A percentile compares a stretch with the other conserved stretches of the same genome.
Conservation (phyloP, 2,888 invertebrate genomes). For the Andrena marginata region DNA sequence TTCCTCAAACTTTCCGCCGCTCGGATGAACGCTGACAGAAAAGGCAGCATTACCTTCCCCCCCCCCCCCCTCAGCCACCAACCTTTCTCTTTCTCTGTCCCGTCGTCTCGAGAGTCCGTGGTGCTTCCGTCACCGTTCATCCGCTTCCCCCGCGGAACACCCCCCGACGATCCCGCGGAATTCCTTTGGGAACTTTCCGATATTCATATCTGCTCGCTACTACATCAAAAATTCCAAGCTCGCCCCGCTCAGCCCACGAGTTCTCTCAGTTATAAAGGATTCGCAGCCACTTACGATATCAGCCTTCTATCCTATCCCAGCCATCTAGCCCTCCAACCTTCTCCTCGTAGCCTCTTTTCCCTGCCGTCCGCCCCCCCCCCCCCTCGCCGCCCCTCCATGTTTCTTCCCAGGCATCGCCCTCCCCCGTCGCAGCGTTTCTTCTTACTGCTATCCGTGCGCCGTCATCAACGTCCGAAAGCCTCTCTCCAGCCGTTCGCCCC, state of each 20-base stretch:
- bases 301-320: slow-evolving; percentile 67
- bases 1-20: slow-evolving; percentile 75
- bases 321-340: slow-evolving; percentile 48
- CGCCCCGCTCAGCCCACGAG: slow-evolving; percentile 72
- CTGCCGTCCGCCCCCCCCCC: not conserved
- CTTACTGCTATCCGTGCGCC: slow-evolving; percentile 37
- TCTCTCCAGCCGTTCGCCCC: slow-evolving; percentile 39
- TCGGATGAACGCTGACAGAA: slow-evolving; percentile 43
- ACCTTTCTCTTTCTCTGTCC: slow-evolving; percentile 37
- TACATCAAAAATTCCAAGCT: slow-evolving; percentile 84
- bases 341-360: slow-evolving; percentile 28
- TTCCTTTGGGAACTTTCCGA: slow-evolving; percentile 84
- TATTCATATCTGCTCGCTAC: slow-evolving; percentile 83
- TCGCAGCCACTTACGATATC: slow-evolving; percentile 84
- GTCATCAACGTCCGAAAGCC: slow-evolving; percentile 67
- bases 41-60: slow-evolving; percentile 47
- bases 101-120: slow-evolving; percentile 12
- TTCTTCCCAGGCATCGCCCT: not conserved
- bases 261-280: slow-evolving; percentile 82
- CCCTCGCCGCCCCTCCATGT: not conserved
- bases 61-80: not conserved
- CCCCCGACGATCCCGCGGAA: slow-evolving; percentile 77
- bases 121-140: slow-evolving; percentile 46
- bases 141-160: not conserved
- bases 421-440: slow-evolving; percentile 26